A percentile compares a stretch with the other conserved stretches of the same genome.
phyloP scores from a whole-genome alignment of 2,888 invertebrate species.

The Celastrina argiolus region DNA sequence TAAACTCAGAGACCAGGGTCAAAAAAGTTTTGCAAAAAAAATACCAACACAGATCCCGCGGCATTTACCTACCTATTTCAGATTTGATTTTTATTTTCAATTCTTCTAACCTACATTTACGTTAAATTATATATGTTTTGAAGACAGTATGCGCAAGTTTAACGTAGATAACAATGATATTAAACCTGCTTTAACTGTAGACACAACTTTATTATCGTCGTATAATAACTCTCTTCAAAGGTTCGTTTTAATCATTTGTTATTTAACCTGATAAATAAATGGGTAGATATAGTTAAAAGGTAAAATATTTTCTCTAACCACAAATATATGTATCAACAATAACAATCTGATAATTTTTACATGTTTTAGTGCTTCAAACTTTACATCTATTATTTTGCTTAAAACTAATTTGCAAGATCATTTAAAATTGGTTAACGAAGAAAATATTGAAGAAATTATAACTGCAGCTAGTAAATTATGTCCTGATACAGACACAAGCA shows the following conservation, averaged over 20 bases:
- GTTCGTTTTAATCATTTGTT: too few relatives aligned
- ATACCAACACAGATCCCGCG: too few relatives aligned
- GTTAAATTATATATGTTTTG: neutral
- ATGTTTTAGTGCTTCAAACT: slow-evolving; percentile 51
- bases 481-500: slow-evolving; percentile 40
- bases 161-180: neutral
- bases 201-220: neutral
- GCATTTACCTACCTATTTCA: too few relatives aligned
- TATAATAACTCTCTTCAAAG: neutral
- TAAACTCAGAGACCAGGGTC: too few relatives aligned
- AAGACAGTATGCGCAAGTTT: neutral
- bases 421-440: slow-evolving; percentile 37
- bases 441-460: slow-evolving; percentile 40
- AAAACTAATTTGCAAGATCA: slow-evolving; percentile 48
- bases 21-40: too few relatives aligned
- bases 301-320: too few relatives aligned
- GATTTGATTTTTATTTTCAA: too few relatives aligned
- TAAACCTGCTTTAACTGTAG: neutral
- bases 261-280: too few relatives aligned
- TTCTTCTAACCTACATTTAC: neutral
- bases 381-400: slow-evolving; percentile 45
- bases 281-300: too few relatives aligned
- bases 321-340: too few relatives aligned
- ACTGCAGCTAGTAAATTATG: slow-evolving; percentile 41
- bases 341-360: neutral